Evolutionary conservation across 1,140 invertebrate species (phyloP).

Genomic region (Bombus breviceps): DNA sequence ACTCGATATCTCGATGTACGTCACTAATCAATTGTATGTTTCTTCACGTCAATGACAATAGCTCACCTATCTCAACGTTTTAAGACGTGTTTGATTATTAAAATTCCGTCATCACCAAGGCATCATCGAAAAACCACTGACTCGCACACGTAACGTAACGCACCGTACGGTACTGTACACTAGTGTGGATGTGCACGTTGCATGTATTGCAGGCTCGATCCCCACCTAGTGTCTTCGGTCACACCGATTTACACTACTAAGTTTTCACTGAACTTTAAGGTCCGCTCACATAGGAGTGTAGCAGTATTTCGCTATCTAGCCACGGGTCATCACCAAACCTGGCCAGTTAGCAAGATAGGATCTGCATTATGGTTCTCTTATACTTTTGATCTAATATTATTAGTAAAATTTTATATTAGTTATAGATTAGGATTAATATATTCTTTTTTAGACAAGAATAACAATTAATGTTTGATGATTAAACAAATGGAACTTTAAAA

Average conservation of each 20-base stretch:
- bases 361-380: background rate
- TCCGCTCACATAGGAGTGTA: background rate
- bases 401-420: background rate
- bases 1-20: background rate
- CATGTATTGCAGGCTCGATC: conserved; percentile 24
- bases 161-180: conserved; percentile 64
- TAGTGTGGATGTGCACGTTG: conserved; percentile 55
- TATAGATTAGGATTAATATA: background rate
- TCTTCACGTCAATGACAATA: background rate
- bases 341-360: background rate
- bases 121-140: conserved; percentile 73
- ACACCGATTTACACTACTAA: conserved; percentile 42
- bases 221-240: background rate
- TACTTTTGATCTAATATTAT: background rate
- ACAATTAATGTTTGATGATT: too few relatives aligned
- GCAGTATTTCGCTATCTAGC: background rate
- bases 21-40: background rate
- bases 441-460: background rate
- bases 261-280: conserved; percentile 13
- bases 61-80: conserved; percentile 66
- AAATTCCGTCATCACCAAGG: conserved; percentile 68
- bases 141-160: conserved; percentile 64
- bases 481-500: too few relatives aligned
- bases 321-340: background rate
- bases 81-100: conserved; percentile 48